Base-by-base conservation (phyloP, 2,888 invertebrate species). In the Acronicta alni region DNA sequence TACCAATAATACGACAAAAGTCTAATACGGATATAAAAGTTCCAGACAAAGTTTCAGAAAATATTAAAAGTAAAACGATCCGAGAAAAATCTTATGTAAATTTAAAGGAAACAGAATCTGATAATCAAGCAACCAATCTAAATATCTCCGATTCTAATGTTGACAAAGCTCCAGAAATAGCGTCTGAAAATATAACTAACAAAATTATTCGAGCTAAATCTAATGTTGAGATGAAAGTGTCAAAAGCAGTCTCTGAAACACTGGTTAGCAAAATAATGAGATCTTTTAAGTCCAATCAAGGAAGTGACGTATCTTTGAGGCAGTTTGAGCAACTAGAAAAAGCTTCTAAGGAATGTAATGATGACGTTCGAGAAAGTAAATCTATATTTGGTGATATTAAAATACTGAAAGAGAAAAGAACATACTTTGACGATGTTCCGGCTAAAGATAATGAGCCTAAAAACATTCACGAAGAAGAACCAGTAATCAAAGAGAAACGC, bases 261-360 rank as follows among this genome's bases (percentile, higher is more conserved):
- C 68, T 86, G 18, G 81, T 87, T 0, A 83, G 58, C 51, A 88
- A 83, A 80, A 83, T 87, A 18, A 76, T 88, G 12, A 78, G 77
- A 35, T 84, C 86, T 3, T 60, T 85, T 0, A 85, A 85, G 65
- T 68, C 76, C 10, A 80, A 72, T 0, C 63, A 79, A 8, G 75
- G 78, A 12, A 84, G 79, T 54, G 84, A 91, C 38, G 82, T 70
- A 52, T 93, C 93, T 0, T 69, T 91, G 8, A 77, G 73, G 5
- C 88, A 90, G 43, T 92, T 92, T 59, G 91, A 92, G 68, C 81
- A 85, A 43, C 55, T 91, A 30, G 91, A 91, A 78, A 75, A 79
- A 26, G 89, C 83, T 41, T 62, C 87, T 0, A 84, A 81, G 8
- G 55, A 58, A 5, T 65, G 63, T 49, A 43, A 80, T 12, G 66